phyloP scores from a whole-genome alignment of 2,888 invertebrate genomes.

The Balanococcus diminutus region DNA sequence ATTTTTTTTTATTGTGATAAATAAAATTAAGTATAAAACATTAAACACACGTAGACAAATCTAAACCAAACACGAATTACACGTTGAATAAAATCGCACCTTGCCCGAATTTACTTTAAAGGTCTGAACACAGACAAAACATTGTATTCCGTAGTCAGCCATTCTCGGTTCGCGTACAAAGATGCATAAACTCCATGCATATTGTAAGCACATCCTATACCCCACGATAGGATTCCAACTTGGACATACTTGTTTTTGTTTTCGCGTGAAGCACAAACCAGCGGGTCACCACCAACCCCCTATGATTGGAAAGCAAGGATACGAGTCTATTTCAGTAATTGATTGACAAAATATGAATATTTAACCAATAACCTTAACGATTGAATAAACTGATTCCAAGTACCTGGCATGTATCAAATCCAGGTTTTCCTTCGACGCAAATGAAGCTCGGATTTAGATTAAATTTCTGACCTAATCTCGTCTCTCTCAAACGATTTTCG shows the following conservation, averaged over 20 bases:
- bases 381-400: not conserved
- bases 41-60: no score
- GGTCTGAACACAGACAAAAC: not conserved
- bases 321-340: no score
- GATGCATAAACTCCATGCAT: conserved; percentile 89
- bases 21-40: no score
- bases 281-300: conserved; percentile 89
- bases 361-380: no score
- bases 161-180: conserved; percentile 83
- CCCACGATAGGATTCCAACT: conserved; percentile 93
- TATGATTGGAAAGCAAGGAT: conserved; percentile 56
- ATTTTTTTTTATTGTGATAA: no score
- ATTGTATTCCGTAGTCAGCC: conserved; percentile 67
- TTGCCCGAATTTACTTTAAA: no score
- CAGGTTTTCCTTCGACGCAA: conserved; percentile 78
- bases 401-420: conserved; percentile 75
- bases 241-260: conserved; percentile 72
- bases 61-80: no score
- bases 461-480: conserved; percentile 72
- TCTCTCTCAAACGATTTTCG: conserved; percentile 67
- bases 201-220: conserved; percentile 86
- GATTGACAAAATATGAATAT: not conserved
- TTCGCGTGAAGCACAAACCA: conserved; percentile 84
- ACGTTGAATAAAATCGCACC: no score
- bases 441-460: conserved; percentile 73